These are phyloP conservation scores for Zoanthus sansibaricus DNA, from an alignment of 92 coral and sea anemone genomes.

Conservation along the genomic window DNA sequence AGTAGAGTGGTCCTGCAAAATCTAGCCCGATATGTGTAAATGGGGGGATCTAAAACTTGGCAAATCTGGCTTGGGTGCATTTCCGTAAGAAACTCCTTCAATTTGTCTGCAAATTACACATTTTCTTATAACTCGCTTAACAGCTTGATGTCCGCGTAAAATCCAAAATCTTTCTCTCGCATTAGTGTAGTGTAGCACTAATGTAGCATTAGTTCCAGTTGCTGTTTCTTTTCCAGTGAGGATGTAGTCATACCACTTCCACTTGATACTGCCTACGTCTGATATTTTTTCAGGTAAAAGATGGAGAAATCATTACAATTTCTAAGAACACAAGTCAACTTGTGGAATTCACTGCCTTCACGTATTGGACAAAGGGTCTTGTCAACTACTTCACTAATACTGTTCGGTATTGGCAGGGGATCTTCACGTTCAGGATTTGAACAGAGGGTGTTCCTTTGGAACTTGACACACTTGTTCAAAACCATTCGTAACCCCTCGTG, in stretches of 20 bases:
- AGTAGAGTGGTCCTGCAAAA: conserved; percentile 54
- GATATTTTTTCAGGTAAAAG: not conserved
- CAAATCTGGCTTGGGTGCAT: conserved; percentile 50
- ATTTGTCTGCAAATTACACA: conserved; percentile 63
- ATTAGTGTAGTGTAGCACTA: not conserved
- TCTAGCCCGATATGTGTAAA: conserved; percentile 43
- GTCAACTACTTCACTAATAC: not conserved
- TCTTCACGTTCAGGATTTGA: no score
- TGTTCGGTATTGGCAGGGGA: no score
- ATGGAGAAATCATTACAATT: conserved; percentile 7
- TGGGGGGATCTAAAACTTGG: conserved; percentile 31
- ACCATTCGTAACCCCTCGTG: not conserved
- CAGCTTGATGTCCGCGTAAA: conserved; percentile 61
- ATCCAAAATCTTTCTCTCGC: conserved; percentile 68
- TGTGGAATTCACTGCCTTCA: conserved; percentile 41
- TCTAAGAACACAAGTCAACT: conserved; percentile 18
- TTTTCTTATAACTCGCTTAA: conserved; percentile 53
- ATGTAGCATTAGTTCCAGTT: no score
- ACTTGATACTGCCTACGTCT: no score
- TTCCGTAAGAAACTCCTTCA: conserved; percentile 53
- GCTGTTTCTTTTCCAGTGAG: no score
- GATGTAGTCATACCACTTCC: no score
- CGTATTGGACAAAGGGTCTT: conserved; percentile 32
- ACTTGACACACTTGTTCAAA: no score
- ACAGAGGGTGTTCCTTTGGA: no score